phyloP scores from a whole-genome alignment of 2,888 invertebrate genomes.

The Asteroscopus sphinx region DNA sequence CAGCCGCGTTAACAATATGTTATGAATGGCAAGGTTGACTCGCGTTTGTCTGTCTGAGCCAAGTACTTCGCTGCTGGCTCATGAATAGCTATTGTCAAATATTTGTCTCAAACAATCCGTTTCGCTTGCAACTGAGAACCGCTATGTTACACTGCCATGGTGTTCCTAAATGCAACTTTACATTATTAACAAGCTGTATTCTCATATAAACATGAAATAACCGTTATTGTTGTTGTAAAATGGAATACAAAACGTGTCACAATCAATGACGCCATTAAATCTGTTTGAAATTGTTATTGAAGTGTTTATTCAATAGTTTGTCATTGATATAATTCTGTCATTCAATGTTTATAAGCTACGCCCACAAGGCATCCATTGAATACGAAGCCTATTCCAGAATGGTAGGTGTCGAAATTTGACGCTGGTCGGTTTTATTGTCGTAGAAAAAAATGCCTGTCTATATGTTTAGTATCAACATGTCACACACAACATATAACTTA shows the following conservation, averaged over 20 bases:
- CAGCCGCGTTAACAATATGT: slow-evolving; percentile 59
- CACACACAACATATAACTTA: slow-evolving; percentile 35
- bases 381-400: slow-evolving; percentile 61
- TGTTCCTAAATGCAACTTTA: slow-evolving; percentile 22
- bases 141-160: slow-evolving; percentile 24
- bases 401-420: slow-evolving; percentile 66
- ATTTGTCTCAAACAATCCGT: slow-evolving; percentile 61
- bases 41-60: slow-evolving; percentile 65
- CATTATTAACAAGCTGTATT: slow-evolving; percentile 23
- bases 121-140: slow-evolving; percentile 38
- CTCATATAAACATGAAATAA: slow-evolving; percentile 29
- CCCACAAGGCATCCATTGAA: slow-evolving; percentile 67
- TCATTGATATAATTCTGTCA: slow-evolving; percentile 59
- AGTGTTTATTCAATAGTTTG: slow-evolving; percentile 58
- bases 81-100: slow-evolving; percentile 66
- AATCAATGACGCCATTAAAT: slow-evolving; percentile 54
- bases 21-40: slow-evolving; percentile 73
- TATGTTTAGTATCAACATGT: slow-evolving; percentile 44
- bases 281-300: slow-evolving; percentile 51
- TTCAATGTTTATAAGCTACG: slow-evolving; percentile 69
- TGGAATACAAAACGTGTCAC: slow-evolving; percentile 50
- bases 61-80: slow-evolving; percentile 67
- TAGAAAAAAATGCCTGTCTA: slow-evolving; percentile 43
- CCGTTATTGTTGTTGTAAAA: slow-evolving; percentile 43
- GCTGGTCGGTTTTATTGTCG: slow-evolving; percentile 48